These are phyloP conservation scores for Craterocephalus amniculus DNA, from an alignment of 2,797 vertebrate genomes.

Conservation along the genomic window DNA sequence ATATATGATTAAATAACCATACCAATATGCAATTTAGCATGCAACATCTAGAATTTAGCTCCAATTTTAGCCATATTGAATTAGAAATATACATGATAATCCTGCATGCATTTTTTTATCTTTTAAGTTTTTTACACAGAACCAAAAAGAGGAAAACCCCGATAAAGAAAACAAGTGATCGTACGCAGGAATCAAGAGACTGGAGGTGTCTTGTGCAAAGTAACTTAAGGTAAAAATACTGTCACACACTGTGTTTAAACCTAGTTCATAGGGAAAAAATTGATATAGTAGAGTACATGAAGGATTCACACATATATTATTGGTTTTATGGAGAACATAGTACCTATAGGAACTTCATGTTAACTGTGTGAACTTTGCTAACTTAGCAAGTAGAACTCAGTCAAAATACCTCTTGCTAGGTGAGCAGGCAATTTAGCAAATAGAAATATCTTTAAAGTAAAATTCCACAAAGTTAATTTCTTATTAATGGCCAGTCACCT, in stretches of 20 bases:
- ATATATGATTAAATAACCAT: neutral
- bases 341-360: too few species aligned
- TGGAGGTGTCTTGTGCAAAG: too few species aligned
- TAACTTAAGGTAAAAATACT: too few species aligned
- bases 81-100: neutral
- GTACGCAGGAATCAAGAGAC: too few species aligned
- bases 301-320: neutral
- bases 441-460: neutral
- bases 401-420: neutral
- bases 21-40: neutral
- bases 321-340: neutral
- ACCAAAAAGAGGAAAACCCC: neutral
- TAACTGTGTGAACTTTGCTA: neutral
- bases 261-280: neutral
- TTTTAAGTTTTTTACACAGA: too few species aligned
- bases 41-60: neutral
- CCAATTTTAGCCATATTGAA: neutral
- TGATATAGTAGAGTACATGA: neutral
- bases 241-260: neutral
- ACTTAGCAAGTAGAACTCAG: neutral
- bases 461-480: too few species aligned
- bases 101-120: neutral
- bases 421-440: neutral
- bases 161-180: neutral
- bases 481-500: too few species aligned